phyloP scores from a whole-genome alignment of 2,113 vertebrate species.

The Amphiprion ocellaris region DNA sequence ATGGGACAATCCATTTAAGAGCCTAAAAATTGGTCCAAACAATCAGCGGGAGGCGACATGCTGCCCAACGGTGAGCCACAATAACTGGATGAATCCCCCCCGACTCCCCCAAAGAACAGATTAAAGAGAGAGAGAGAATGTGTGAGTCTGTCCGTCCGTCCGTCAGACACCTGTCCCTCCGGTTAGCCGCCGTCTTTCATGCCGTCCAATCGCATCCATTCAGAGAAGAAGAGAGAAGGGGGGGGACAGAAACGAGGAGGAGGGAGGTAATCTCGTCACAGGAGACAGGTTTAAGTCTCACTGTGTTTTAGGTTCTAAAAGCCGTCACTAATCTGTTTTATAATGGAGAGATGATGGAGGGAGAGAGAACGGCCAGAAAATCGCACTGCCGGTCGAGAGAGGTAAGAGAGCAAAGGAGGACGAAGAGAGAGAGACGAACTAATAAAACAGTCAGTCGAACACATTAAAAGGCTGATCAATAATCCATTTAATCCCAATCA shows the following conservation, averaged over 20 bases:
- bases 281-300: conserved; percentile 64
- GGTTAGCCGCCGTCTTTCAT: conserved; percentile 24
- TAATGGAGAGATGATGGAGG: conserved; percentile 24
- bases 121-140: conserved; percentile 47
- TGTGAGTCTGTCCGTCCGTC: conserved; percentile 4
- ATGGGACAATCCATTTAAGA: conserved; percentile 66
- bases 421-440: too few relatives aligned
- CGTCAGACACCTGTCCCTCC: conserved; percentile 56
- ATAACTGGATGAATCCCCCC: conserved; percentile 31
- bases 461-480: too few relatives aligned
- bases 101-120: conserved; percentile 37
- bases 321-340: conserved; percentile 69
- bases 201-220: conserved; percentile 52
- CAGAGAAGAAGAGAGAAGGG: not conserved
- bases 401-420: too few relatives aligned
- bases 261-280: conserved; percentile 63
- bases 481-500: too few relatives aligned
- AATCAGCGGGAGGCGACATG: conserved; percentile 57
- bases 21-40: conserved; percentile 63
- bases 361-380: not conserved
- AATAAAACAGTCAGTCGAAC: too few relatives aligned
- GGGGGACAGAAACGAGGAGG: not conserved
- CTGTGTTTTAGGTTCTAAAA: conserved; percentile 57
- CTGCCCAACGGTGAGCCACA: conserved; percentile 27
- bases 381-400: too few relatives aligned